phyloP scores from a whole-genome alignment of 2,888 invertebrate species.

The Andrena camellia region DNA sequence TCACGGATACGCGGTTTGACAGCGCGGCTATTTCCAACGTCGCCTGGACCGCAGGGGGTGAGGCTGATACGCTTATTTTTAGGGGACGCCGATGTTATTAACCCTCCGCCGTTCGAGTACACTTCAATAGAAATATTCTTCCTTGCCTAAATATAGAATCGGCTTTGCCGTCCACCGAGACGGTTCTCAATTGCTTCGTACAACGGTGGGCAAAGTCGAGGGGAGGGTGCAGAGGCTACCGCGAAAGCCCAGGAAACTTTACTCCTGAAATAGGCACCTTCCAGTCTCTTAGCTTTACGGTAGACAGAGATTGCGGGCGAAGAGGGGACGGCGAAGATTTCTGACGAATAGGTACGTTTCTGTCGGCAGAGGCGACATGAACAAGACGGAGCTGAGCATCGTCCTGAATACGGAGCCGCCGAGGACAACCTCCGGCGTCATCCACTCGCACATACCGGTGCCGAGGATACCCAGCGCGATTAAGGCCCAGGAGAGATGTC shows the following conservation, averaged over 20 bases:
- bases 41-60: slow-evolving; percentile 48
- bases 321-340: too few species aligned
- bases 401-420: slow-evolving; percentile 69
- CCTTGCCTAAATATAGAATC: slow-evolving; percentile 18
- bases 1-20: slow-evolving; percentile 60
- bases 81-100: slow-evolving; percentile 79
- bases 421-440: slow-evolving; percentile 69
- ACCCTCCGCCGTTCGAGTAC: slow-evolving; percentile 66
- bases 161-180: slow-evolving; percentile 6
- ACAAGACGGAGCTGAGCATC: slow-evolving; percentile 79
- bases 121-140: slow-evolving; percentile 39
- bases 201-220: background rate
- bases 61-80: slow-evolving; percentile 77
- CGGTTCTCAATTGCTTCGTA: background rate
- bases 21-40: slow-evolving; percentile 65
- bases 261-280: too few species aligned
- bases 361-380: slow-evolving; percentile 70
- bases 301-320: too few species aligned
- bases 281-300: too few species aligned
- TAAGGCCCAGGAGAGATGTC: slow-evolving; percentile 75
- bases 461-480: slow-evolving; percentile 76
- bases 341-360: too few species aligned
- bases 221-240: too few species aligned
- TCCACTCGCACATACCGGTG: slow-evolving; percentile 83
- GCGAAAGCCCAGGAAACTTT: too few species aligned